These are phyloP conservation scores for Ptiloglossa arizonensis DNA, from an alignment of 1,140 invertebrate genomes.

Conservation along the genomic window DNA sequence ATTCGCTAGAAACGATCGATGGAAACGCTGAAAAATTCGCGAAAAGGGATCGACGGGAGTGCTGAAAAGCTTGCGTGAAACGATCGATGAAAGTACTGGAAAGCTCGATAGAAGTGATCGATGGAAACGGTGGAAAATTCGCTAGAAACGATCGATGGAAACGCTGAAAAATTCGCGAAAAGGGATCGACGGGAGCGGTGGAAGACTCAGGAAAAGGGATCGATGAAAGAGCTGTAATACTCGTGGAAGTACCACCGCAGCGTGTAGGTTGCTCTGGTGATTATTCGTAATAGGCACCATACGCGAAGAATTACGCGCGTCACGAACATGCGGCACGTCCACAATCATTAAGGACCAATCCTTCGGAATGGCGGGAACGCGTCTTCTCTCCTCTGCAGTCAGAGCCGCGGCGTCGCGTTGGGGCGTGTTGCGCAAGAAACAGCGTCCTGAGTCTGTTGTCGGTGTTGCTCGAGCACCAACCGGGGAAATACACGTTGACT, in stretches of 20 bases:
- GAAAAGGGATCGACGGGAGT: background rate
- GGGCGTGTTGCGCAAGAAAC: constrained; percentile 33
- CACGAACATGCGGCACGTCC: constrained; percentile 17
- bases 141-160: too few relatives aligned
- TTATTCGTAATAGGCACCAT: background rate
- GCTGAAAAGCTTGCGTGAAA: background rate
- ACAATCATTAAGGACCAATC: constrained; percentile 52
- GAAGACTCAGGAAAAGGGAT: too few relatives aligned
- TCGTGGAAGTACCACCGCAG: too few relatives aligned
- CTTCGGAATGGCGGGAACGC: constrained; percentile 52
- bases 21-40: constrained; percentile 1
- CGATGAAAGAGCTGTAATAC: too few relatives aligned
- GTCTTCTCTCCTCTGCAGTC: constrained; percentile 6
- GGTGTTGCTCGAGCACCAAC: constrained; percentile 11
- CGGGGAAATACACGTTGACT: constrained; percentile 46
- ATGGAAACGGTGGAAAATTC: too few relatives aligned
- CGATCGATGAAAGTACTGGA: too few relatives aligned
- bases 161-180: too few relatives aligned
- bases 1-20: background rate
- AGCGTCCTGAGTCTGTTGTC: constrained; percentile 9
- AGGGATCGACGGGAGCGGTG: constrained; percentile 2
- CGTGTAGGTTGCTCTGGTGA: background rate
- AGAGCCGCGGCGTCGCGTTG: background rate
- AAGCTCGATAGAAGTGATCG: too few relatives aligned
- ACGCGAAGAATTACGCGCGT: background rate